Evolutionary conservation across 2,113 vertebrate genomes (phyloP), one percentile per base, ranked within the genome.

Genomic region (Echinops telfairi): DNA sequence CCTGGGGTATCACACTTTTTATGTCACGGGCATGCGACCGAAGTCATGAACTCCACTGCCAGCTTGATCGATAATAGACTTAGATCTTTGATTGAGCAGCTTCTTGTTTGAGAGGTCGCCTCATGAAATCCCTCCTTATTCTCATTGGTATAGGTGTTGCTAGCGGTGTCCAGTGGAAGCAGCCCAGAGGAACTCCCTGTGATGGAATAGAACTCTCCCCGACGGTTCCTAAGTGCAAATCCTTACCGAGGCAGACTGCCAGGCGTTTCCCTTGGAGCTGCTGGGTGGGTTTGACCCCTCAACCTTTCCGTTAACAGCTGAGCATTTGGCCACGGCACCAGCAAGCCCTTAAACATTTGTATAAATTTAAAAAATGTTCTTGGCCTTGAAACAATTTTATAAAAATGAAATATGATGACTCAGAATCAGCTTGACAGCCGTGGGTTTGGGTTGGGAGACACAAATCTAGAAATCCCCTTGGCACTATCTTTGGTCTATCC

Each of bases 21-120:
- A 79, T 43, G 64, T n/a, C n/a, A n/a, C 36, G 77, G 83, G 91
- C 89, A 88, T 29, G 8, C 66, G 82, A 95, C 66, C 93, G 64
- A 90, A 78, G 87, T 15, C 94, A 62, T 83, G 43, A 92, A 96
- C 29, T 62, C 9, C 15, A 31, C 10, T 33, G 47, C 68, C 73
- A 64, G 7, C 58, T 57, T 58, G 60, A 36, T 91, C 16, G 23
- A 36, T 43, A 68, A n/a, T 86, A 19, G 1, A 40, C 76, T 77
- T 93, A 91, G 60, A 58, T 17, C 53, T 90, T 64, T 38, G 20
- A n/a, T 83, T 90, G 82, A 38, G 31, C 27, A 0, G 22, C 70
- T 81, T 89, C 85, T 17, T 66, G 31, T 83, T 78, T 81, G 36
- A 1, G 86, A 81, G 73, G 22, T 6, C 77, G 83, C 70, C 68